These are phyloP conservation scores for Avahi laniger DNA, from an alignment of 2,797 vertebrate genomes.

Conservation along the genomic window DNA sequence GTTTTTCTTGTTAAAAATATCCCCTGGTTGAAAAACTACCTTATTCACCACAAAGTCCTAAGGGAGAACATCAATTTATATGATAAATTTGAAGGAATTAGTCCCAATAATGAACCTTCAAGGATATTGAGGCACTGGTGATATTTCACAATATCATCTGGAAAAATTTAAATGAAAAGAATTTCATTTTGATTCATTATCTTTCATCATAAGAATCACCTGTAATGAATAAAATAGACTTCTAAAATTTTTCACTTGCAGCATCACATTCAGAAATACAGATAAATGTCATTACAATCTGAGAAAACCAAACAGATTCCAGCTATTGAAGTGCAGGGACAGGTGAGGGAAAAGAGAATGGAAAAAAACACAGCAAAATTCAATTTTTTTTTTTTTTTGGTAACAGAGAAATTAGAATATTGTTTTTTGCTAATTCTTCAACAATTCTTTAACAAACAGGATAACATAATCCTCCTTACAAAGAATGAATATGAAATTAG, in stretches of 20 bases:
- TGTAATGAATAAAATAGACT: background rate
- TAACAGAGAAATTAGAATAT: background rate
- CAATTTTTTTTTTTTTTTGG: background rate
- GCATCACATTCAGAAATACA: background rate
- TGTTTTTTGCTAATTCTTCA: background rate
- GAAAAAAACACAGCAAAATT: background rate
- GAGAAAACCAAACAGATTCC: background rate
- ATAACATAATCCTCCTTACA: background rate
- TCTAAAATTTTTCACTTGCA: slow-evolving; percentile 26
- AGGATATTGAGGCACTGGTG: background rate
- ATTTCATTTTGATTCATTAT: slow-evolving; percentile 37
- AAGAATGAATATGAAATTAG: background rate
- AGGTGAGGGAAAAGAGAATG: background rate
- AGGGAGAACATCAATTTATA: slow-evolving; percentile 23
- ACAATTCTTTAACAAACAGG: background rate
- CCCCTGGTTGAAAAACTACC: background rate
- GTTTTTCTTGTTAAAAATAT: background rate
- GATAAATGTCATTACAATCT: background rate
- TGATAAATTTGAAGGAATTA: slow-evolving; percentile 22
- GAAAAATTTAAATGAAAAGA: slow-evolving; percentile 50
- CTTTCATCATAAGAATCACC: slow-evolving; percentile 30
- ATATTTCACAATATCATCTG: slow-evolving; percentile 35
- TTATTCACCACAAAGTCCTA: background rate
- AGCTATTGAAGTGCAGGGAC: fast-evolving
- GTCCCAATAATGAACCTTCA: background rate